Evolutionary conservation across 1,140 invertebrate genomes (phyloP), one percentile per base, ranked within the genome.

Genomic region (Drosophila equinoxialis): DNA sequence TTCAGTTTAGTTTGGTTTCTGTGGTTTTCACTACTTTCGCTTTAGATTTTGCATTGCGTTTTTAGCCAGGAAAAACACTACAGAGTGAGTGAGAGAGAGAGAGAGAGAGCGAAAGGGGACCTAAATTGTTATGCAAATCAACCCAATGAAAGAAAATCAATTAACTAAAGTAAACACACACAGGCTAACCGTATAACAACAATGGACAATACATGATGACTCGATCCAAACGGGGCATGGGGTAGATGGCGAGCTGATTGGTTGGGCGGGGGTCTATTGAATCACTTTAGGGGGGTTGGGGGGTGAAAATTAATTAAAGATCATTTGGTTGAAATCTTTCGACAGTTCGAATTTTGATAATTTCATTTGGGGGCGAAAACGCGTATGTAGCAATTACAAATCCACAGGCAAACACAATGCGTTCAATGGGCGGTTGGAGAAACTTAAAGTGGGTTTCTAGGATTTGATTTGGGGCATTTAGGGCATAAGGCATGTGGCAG

Each of bases 121-220:
- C 54, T 61, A 65, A 77, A 79, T 72, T 79, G 79, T 87, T 79
- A 87, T 83, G 84, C 83, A 86, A 86, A 86, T 83, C 76, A 83
- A 69, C 72, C 70, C 77, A 83, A 72, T 89, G 83, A 87, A 87
- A 87, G 83, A 87, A 89, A 87, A 87, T 87, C 84, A 87, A 87
- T 87, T 87, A 87, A 77, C 83, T 87, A 68, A 77, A 79, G 77
- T 86, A 87, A 87, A 87, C 84, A 86, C 65, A 60, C 55, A 64
- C 60, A 48, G 42, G 45, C 45, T 51, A 51, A 51, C 45, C 20
- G 67, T 59, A 45, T 33, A 45, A 80, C 35, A 73, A 77, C 74
- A 77, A 77, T 77, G 60, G 20, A 30, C 8, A 61, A n/a, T 62
- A 71, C 63, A 75, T 75, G 68, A 41, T 62, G 13, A 6, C 2